phyloP scores from a whole-genome alignment of 1,140 invertebrate species.

The Rhopalosiphum padi region DNA sequence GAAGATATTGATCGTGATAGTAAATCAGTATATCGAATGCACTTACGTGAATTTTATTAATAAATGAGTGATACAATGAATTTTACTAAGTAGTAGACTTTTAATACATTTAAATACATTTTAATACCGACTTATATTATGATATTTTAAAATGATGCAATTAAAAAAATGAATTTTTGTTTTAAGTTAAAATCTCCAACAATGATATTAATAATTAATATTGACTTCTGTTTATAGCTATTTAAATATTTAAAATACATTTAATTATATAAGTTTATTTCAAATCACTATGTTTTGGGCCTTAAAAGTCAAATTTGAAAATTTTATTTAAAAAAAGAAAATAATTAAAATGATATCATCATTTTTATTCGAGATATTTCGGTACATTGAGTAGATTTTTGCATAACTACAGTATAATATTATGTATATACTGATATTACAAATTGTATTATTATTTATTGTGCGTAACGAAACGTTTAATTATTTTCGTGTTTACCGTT shows the following conservation, averaged over 20 bases:
- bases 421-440: not conserved
- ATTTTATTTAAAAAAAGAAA: too few relatives aligned
- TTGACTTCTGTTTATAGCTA: not conserved
- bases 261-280: too few relatives aligned
- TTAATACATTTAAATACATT: not conserved
- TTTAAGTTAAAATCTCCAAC: not conserved
- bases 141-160: not conserved
- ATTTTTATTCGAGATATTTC: not conserved
- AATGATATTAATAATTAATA: not conserved
- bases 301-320: too few relatives aligned
- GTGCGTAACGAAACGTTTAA: not conserved
- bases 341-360: too few relatives aligned
- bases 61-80: not conserved
- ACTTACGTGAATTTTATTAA: not conserved
- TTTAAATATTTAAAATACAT: not conserved
- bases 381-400: not conserved
- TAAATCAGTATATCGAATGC: not conserved
- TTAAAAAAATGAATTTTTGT: not conserved
- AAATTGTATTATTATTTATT: conserved; percentile 7
- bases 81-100: not conserved
- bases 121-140: not conserved
- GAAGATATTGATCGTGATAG: not conserved
- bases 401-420: not conserved
- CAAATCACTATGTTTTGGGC: too few relatives aligned
- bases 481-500: not conserved